Evolutionary conservation across 2,888 invertebrate genomes (phyloP), one percentile per base, ranked within the genome.

Genomic region (Amblyjoppa fuscipennis): DNA sequence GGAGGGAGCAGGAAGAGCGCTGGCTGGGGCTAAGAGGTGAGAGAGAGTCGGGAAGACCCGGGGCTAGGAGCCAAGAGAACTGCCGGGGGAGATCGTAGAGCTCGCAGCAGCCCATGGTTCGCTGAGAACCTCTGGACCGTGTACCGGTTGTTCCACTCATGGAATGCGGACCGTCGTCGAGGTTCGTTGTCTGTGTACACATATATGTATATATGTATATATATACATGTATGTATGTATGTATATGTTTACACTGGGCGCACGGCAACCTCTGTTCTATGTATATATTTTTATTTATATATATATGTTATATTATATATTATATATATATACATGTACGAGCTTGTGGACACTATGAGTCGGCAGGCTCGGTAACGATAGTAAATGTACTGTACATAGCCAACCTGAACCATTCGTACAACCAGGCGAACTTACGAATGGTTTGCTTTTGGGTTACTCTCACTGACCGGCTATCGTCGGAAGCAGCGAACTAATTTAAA

Each of bases 111-210:
- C 73, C 64, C 66, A 66, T 49, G 53, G 69, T 68, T 66, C 70
- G 78, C 83, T 93, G 93, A 94, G 94, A 94, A 90, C 91, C 93
- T 89, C 94, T 94, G 93, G 85, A 89, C 89, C 91, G 91, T 93
- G 93, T 94, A 93, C 94, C 94, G 93, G 93, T 94, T 93, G 94
- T 93, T 94, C 93, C 93, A 94, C 93, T 93, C 93, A 90, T 92
- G 93, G 94, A 94, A 93, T 94, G 94, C 93, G 93, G 93, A 93
- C 91, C 90, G 89, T 87, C 90, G 89, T 88, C 83, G 90, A 88
- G 74, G 79, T 84, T 81, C 85, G 78, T 79, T 85, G 77, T 74
- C 81, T 84, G 81, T 75, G 70, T 84, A 84, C 81, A 84, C 80
- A 61, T 75, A 75, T 31, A 7, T 73, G 7, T 56, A 13, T 71